These are phyloP conservation scores for Parazoanthus swiftii DNA, from an alignment of 92 coral and sea anemone species.

Conservation along the genomic window DNA sequence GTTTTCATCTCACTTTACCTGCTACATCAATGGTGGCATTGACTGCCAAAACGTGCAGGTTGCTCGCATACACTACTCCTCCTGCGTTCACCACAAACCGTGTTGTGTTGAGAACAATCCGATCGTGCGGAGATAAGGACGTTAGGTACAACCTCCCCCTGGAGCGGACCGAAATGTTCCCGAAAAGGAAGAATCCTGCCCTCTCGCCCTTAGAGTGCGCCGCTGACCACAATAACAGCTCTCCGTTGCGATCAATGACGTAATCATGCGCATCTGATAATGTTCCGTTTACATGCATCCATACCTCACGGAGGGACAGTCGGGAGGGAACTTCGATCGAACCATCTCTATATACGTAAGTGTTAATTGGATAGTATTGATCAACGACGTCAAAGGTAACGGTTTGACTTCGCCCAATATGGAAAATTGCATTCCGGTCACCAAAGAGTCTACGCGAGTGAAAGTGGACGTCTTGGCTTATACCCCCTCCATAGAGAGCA, in stretches of 20 bases:
- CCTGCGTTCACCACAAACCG: slow-evolving; percentile 70
- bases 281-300: slow-evolving; percentile 75
- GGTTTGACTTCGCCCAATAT: slow-evolving; percentile 60
- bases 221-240: slow-evolving; percentile 67
- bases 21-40: slow-evolving; percentile 73
- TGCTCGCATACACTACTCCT: slow-evolving; percentile 61
- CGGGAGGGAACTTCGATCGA: slow-evolving; percentile 59
- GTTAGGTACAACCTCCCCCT: slow-evolving; percentile 60
- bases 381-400: slow-evolving; percentile 69
- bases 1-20: slow-evolving; percentile 61
- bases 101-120: slow-evolving; percentile 52
- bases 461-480: slow-evolving; percentile 48
- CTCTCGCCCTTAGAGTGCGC: slow-evolving; percentile 61
- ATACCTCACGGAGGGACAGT: slow-evolving; percentile 60
- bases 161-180: slow-evolving; percentile 62
- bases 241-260: slow-evolving; percentile 60
- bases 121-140: slow-evolving; percentile 53
- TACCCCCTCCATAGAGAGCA: slow-evolving; percentile 61
- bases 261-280: slow-evolving; percentile 70
- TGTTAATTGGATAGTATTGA: slow-evolving; percentile 67
- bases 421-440: slow-evolving; percentile 67
- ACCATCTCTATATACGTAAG: slow-evolving; percentile 61
- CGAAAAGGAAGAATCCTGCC: slow-evolving; percentile 57
- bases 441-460: slow-evolving; percentile 55
- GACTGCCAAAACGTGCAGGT: slow-evolving; percentile 56